Percentiles rank a stretch among this genome's conserved stretches.
Conservation (phyloP, 2,113 vertebrate genomes). For the Carollia perspicillata region DNA sequence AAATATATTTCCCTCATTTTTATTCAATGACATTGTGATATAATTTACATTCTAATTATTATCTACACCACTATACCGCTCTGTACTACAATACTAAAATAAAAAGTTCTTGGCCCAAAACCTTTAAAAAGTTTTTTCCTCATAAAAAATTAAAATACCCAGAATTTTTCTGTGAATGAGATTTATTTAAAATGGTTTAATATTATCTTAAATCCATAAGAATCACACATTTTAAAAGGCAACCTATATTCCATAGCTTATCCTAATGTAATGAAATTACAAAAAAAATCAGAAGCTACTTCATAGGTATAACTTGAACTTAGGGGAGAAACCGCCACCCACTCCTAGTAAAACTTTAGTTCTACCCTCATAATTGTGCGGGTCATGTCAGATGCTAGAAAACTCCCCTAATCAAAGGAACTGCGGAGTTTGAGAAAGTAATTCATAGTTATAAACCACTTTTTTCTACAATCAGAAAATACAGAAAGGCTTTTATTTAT, state of each 20-base stretch:
- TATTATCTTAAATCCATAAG: neutral
- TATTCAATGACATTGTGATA: neutral
- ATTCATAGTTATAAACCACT: neutral
- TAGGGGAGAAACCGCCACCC: neutral
- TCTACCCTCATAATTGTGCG: neutral
- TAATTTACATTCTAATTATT: neutral
- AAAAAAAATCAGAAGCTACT: neutral
- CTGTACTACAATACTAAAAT: neutral
- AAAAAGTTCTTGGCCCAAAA: neutral
- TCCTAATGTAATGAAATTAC: neutral
- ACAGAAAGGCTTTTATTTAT: neutral
- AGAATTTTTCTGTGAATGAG: neutral
- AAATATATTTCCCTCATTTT: neutral
- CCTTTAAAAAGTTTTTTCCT: neutral
- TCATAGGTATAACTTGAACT: neutral
- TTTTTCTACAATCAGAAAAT: slow-evolving; percentile 34
- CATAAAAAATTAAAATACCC: slow-evolving; percentile 17
- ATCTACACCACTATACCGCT: neutral
- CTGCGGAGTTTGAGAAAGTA: neutral
- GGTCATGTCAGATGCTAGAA: neutral
- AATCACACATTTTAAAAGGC: neutral
- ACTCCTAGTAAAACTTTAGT: neutral
- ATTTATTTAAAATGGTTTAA: neutral
- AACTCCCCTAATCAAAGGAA: neutral
- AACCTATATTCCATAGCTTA: neutral